A percentile compares a stretch with the other conserved stretches of the same genome.
These are phyloP conservation scores for Macrosteles quadrilineatus DNA, from an alignment of 1,140 invertebrate genomes.

Conservation along the genomic window DNA sequence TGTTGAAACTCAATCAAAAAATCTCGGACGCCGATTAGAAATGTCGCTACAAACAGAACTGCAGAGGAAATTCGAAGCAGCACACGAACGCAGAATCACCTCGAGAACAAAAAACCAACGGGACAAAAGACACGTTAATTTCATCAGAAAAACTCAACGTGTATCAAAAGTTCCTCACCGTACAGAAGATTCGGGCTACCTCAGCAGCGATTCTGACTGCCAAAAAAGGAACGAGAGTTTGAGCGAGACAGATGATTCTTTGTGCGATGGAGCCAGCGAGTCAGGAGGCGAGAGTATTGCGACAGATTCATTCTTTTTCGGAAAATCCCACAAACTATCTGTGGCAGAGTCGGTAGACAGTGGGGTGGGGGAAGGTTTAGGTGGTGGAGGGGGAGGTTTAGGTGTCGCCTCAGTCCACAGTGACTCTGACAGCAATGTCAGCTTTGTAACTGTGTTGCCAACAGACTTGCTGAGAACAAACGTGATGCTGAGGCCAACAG, in stretches of 20 bases:
- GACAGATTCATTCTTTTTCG: conserved; percentile 87
- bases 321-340: conserved; percentile 58
- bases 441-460: conserved; percentile 31
- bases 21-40: conserved; percentile 27
- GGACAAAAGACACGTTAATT: conserved; percentile 18
- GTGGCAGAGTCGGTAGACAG: conserved; percentile 28
- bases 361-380: conserved; percentile 20
- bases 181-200: conserved; percentile 43
- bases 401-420: conserved; percentile 10
- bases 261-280: conserved; percentile 80
- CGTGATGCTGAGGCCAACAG: conserved; percentile 8
- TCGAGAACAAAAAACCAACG: background rate
- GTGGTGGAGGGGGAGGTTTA: background rate
- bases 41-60: conserved; percentile 13
- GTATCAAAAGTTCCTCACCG: conserved; percentile 26
- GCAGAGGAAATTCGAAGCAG: conserved; percentile 4
- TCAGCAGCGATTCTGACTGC: conserved; percentile 49
- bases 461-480: conserved; percentile 4
- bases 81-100: background rate
- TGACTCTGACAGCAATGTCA: conserved; percentile 32
- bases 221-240: conserved; percentile 67
- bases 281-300: conserved; percentile 82
- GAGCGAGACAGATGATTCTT: conserved; percentile 80
- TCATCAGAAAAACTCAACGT: conserved; percentile 1
- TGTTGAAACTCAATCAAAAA: conserved; percentile 16